Base-by-base conservation (phyloP, 2,888 invertebrate species). In the Podotricha telesiphe region DNA sequence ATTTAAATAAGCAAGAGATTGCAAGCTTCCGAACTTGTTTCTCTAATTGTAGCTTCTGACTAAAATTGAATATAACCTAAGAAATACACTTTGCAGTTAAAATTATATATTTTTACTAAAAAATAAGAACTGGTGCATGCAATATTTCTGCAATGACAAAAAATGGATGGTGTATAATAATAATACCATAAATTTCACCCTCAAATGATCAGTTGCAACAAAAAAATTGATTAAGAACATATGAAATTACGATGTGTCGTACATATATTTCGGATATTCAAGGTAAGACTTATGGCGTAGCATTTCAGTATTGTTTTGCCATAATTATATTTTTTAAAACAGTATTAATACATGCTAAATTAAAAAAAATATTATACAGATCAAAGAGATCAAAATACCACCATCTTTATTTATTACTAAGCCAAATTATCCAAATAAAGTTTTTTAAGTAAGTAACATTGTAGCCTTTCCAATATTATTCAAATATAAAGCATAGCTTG, bases 1-100 rank as follows among this genome's bases (percentile, higher is more conserved):
- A 75, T 77, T 77, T 77, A 76, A 79, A 78, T 79, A 79, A 77
- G 75, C 72, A 73, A 76, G 70, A 72, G 75, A 74, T 75, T 74
- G 69, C 63, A 68, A 53, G 72, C 67, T 70, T 73, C 72, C 64
- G 61, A 71, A 75, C 67, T 74, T 75, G 74, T 75, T 76, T 69
- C 73, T 70, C 45, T 72, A 66, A 75, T 71, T 73, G 70, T 70
- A 71, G 62, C 65, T 61, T 69, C 42, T 69, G 58, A 56, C 45
- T 64, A 11, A 70, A 73, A 74, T 74, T 74, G 70, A 72, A 72
- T 66, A 65, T 20, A 17, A 61, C 40, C 40, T 55, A 42, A 40
- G 17, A 37, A 62, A 37, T 47, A 19, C 5, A 8, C 1, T 62
- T 50, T 13, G 13, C 6, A 28, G 6, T 3, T 2, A 58, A 40